Evolutionary conservation across 2,113 vertebrate species (phyloP).

Genomic region (Thinocorus orbignyianus): DNA sequence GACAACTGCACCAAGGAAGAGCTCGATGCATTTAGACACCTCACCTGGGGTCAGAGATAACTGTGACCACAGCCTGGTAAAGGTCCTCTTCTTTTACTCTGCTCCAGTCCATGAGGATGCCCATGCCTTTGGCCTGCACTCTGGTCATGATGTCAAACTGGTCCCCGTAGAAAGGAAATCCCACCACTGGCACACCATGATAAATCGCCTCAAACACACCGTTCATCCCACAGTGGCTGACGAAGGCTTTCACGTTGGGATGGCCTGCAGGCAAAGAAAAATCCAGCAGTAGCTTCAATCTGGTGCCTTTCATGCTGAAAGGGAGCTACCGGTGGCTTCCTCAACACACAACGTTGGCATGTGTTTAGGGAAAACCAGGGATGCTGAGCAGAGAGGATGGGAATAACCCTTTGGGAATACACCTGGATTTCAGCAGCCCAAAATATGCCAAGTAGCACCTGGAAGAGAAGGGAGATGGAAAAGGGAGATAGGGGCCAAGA

Average conservation of each 20-base stretch:
- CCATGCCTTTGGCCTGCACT: constrained; percentile 70
- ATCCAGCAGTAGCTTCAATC: neutral
- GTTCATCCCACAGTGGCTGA: constrained; percentile 72
- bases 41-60: constrained; percentile 66
- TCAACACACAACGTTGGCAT: neutral
- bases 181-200: constrained; percentile 71
- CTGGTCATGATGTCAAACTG: constrained; percentile 75
- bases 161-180: constrained; percentile 73
- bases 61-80: constrained; percentile 40
- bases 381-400: neutral
- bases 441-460: neutral
- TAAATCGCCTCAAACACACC: constrained; percentile 72
- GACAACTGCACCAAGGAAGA: neutral
- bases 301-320: neutral
- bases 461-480: neutral
- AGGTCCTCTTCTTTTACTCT: constrained; percentile 56
- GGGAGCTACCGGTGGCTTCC: neutral
- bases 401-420: neutral
- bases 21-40: neutral
- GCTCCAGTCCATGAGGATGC: constrained; percentile 69
- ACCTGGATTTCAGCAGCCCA: neutral
- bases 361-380: neutral
- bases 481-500: neutral
- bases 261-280: constrained; percentile 52
- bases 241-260: constrained; percentile 61